These are phyloP conservation scores for Meta bourneti DNA, from an alignment of 2,888 invertebrate genomes.

Conservation along the genomic window DNA sequence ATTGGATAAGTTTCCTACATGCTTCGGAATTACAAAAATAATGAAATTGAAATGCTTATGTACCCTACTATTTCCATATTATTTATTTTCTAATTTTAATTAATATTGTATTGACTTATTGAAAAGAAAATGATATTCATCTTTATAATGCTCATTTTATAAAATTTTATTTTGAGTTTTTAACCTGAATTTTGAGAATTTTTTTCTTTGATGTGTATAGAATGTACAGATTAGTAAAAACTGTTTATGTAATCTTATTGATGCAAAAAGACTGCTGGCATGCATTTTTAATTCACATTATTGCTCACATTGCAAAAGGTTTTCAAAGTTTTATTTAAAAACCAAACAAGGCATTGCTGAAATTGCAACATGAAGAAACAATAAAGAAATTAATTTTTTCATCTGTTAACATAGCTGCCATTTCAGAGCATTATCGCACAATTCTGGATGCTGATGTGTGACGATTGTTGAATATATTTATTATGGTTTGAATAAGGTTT, in stretches of 20 bases:
- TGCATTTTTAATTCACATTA: slow-evolving; percentile 16
- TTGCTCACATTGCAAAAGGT: background rate
- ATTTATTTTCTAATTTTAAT: slow-evolving; percentile 39
- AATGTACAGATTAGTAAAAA: slow-evolving; percentile 46
- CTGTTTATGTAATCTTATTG: slow-evolving; percentile 38
- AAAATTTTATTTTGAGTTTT: slow-evolving; percentile 5
- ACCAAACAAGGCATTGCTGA: slow-evolving; percentile 29
- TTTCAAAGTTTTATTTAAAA: background rate
- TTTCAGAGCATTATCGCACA: slow-evolving; percentile 53
- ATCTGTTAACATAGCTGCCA: slow-evolving; percentile 17
- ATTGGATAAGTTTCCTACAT: slow-evolving; percentile 32
- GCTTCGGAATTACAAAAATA: slow-evolving; percentile 9
- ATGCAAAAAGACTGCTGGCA: slow-evolving; percentile 20
- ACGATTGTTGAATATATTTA: slow-evolving; percentile 54
- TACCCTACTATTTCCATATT: slow-evolving; percentile 19
- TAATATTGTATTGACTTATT: slow-evolving; percentile 4
- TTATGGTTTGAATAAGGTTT: slow-evolving; percentile 57
- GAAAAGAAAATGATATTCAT: background rate
- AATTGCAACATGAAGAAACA: background rate
- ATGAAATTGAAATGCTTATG: background rate
- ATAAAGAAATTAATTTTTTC: slow-evolving; percentile 10
- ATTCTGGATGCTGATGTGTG: slow-evolving; percentile 35
- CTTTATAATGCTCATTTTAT: background rate
- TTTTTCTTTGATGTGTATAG: slow-evolving; percentile 25
- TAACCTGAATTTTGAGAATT: slow-evolving; percentile 20